Evolutionary conservation across 2,797 vertebrate species (phyloP), one percentile per base, ranked within the genome.

Genomic region (Trachurus trachurus): DNA sequence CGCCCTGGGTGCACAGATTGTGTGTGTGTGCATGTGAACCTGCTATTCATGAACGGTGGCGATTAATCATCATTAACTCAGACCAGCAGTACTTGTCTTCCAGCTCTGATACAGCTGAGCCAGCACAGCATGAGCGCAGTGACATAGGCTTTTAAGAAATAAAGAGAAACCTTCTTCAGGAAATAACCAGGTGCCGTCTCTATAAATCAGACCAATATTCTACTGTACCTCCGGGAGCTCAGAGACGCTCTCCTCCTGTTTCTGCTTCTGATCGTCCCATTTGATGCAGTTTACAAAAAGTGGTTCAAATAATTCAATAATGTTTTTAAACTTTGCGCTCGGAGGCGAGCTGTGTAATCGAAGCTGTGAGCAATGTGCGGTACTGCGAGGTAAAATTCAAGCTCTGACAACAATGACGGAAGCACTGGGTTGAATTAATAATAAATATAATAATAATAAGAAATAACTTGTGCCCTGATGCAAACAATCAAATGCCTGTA

Each of bases 301-400:
- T 49, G 37, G 58, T 26, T 74, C 15, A 68, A 72, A 54, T 54
- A 62, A 63, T 67, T 67, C 22, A 65, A 65, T 63, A 19, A 49
- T 40, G 50, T 62, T 62, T 44, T 15, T 12, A 54, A 9, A 56
- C 8, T n/a, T 9, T 31, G 31, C 66, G n/a, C 11, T 59, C 34
- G 8, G 71, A 19, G 7, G 31, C 5, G 6, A 61, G 50, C 42
- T 6, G 13, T 37, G 21, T 56, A 61, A 56, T 61, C 22, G 4
- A 31, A 66, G 11, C 17, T 47, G 13, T 56, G 42, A 34, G n/a
- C 53, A 65, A 59, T 65, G 22, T 45, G 26, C 37, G 26, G 21
- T 10, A 12, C 19, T 26, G 42, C 16, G 29, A 57, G 26, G 44
- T 40, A 12, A 56, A 37, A 53, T 34, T 53, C 3, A 21, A 66